Percentiles rank a stretch among this genome's conserved stretches.
Conservation (phyloP, 2,797 vertebrate genomes). For the Neoniphon sammara region DNA sequence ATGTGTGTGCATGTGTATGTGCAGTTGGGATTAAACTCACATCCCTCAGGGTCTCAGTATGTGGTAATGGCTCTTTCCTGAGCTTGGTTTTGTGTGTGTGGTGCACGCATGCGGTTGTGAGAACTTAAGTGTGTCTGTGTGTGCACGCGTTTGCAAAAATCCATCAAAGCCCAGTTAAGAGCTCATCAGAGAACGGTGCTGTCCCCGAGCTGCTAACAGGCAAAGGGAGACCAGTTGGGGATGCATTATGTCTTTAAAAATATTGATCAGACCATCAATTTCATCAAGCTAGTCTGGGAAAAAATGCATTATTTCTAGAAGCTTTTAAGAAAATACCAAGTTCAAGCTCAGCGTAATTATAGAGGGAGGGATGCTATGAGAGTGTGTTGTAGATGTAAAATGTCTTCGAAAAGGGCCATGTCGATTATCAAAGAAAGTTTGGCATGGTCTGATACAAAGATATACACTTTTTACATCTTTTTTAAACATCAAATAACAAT, state of each 20-base stretch:
- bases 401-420: no score
- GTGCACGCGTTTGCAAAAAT: constrained; percentile 16
- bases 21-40: not conserved
- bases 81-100: not conserved
- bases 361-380: constrained; percentile 12
- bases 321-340: constrained; percentile 15
- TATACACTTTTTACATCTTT: no score
- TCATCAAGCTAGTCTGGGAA: constrained; percentile 41
- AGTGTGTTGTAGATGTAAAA: not conserved
- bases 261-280: constrained; percentile 69
- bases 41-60: not conserved
- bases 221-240: constrained; percentile 53
- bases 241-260: constrained; percentile 78
- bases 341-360: constrained; percentile 19
- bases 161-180: constrained; percentile 64
- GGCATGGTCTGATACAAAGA: no score
- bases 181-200: constrained; percentile 55
- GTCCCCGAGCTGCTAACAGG: constrained; percentile 44
- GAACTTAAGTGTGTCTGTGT: constrained; percentile 3
- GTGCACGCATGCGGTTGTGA: not conserved
- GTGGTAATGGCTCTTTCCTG: not conserved
- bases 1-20: not conserved
- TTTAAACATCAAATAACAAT: no score
- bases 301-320: constrained; percentile 57
- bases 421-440: no score